Conservation (phyloP, 2,113 vertebrate species). For the Callipepla californica region DNA sequence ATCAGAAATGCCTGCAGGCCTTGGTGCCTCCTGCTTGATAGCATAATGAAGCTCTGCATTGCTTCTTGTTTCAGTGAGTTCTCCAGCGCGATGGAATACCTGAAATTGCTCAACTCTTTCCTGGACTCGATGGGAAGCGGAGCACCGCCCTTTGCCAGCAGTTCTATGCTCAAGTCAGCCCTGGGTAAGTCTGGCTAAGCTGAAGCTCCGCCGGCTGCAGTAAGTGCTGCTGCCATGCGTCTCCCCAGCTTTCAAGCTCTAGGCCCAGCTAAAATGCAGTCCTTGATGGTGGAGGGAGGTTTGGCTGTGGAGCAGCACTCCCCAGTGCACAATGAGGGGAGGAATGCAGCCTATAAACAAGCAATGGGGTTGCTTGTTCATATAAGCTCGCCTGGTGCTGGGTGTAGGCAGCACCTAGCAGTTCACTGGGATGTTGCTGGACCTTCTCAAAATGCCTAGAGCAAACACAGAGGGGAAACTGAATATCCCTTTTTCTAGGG, state of each 20-base stretch:
- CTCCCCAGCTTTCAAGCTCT: not conserved
- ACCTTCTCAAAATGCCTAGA: not conserved
- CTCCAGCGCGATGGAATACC: constrained; percentile 88
- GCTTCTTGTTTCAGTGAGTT: constrained; percentile 86
- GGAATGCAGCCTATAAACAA: not conserved
- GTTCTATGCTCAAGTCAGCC: constrained; percentile 76
- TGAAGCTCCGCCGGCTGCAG: not conserved
- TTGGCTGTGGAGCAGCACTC: not conserved
- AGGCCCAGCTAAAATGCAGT: not conserved
- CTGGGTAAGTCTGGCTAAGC: constrained; percentile 71
- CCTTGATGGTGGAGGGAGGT: not conserved
- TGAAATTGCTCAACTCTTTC: constrained; percentile 91
- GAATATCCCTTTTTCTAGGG: not conserved
- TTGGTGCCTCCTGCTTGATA: not conserved
- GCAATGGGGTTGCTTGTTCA: not conserved
- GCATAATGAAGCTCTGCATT: not conserved
- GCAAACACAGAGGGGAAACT: not conserved
- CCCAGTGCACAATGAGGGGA: rapidly evolving
- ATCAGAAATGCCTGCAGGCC: not conserved
- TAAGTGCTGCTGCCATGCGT: not conserved
- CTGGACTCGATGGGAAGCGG: constrained; percentile 84
- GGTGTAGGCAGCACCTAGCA: not conserved
- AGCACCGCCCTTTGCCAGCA: constrained; percentile 73
- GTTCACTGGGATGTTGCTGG: not conserved
- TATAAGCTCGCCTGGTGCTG: not conserved